Evolutionary conservation across 2,113 vertebrate genomes (phyloP).

Genomic region (Lamprotornis superbus): DNA sequence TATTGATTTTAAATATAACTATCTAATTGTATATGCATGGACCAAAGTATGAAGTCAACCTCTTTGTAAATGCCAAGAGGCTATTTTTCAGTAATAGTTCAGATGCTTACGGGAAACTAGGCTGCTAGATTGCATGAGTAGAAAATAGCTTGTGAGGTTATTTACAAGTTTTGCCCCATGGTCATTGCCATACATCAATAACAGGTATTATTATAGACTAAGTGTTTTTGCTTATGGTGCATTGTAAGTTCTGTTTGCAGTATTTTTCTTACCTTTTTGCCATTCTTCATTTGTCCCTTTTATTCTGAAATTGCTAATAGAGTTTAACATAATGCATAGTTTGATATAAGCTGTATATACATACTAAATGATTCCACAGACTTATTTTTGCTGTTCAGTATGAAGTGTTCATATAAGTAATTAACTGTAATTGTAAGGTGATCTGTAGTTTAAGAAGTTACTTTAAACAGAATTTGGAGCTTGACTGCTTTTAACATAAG

Average conservation of each 20-base stretch:
- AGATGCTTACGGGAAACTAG: slow-evolving; percentile 81
- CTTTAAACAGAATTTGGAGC: not conserved
- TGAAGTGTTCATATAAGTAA: not conserved
- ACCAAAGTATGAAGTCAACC: slow-evolving; percentile 83
- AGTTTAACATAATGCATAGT: slow-evolving; percentile 45
- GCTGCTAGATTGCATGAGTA: slow-evolving; percentile 70
- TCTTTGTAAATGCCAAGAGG: slow-evolving; percentile 83
- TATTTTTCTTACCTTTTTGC: slow-evolving; percentile 66
- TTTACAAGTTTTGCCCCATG: slow-evolving; percentile 83
- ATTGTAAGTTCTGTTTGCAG: slow-evolving; percentile 74
- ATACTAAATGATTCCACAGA: not conserved
- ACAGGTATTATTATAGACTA: slow-evolving; percentile 77
- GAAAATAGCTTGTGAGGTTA: slow-evolving; percentile 82
- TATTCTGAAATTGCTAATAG: slow-evolving; percentile 25
- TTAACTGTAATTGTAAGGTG: not conserved
- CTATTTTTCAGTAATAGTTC: slow-evolving; percentile 84
- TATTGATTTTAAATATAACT: slow-evolving; percentile 88
- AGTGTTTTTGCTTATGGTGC: slow-evolving; percentile 75
- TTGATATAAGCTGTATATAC: slow-evolving; percentile 44
- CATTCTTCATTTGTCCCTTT: slow-evolving; percentile 44
- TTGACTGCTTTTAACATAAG: not conserved
- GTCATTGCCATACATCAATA: slow-evolving; percentile 79
- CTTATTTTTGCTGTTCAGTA: not conserved
- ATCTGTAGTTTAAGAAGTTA: not conserved
- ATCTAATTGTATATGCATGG: slow-evolving; percentile 83